These are phyloP conservation scores for Phaethon lepturus DNA, from an alignment of 2,113 vertebrate genomes.

Conservation along the genomic window DNA sequence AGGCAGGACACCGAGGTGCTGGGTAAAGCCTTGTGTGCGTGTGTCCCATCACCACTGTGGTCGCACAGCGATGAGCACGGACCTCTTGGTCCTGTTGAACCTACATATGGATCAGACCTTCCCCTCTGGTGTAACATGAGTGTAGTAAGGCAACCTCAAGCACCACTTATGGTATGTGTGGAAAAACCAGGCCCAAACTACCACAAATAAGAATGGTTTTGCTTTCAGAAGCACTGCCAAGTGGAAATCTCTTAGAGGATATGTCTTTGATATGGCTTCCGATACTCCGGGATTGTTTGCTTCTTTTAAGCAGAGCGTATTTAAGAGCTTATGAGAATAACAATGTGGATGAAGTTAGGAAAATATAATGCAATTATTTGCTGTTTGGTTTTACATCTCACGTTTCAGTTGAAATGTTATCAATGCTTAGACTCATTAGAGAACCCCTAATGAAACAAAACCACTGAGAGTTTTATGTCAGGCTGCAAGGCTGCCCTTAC, in stretches of 20 bases:
- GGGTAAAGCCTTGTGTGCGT: neutral
- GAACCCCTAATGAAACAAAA: neutral
- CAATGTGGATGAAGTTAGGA: neutral
- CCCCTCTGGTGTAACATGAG: neutral
- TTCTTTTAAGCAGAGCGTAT: neutral
- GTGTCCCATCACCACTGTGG: fast-evolving
- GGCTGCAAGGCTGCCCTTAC: neutral
- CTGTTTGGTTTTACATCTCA: neutral
- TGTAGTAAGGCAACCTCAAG: neutral
- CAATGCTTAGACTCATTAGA: neutral
- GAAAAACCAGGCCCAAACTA: neutral
- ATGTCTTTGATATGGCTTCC: neutral
- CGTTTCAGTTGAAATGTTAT: neutral
- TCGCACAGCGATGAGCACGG: neutral
- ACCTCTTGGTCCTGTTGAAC: neutral
- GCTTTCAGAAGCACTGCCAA: neutral
- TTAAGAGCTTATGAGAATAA: neutral
- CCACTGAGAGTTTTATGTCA: neutral
- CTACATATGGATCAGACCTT: neutral
- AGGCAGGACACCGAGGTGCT: neutral
- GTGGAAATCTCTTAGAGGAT: neutral
- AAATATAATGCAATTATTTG: neutral
- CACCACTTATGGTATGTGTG: neutral
- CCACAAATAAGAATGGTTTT: neutral
- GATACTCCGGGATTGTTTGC: neutral